These are phyloP conservation scores for Bungarus multicinctus DNA, from an alignment of 2,113 vertebrate species.

Conservation along the genomic window DNA sequence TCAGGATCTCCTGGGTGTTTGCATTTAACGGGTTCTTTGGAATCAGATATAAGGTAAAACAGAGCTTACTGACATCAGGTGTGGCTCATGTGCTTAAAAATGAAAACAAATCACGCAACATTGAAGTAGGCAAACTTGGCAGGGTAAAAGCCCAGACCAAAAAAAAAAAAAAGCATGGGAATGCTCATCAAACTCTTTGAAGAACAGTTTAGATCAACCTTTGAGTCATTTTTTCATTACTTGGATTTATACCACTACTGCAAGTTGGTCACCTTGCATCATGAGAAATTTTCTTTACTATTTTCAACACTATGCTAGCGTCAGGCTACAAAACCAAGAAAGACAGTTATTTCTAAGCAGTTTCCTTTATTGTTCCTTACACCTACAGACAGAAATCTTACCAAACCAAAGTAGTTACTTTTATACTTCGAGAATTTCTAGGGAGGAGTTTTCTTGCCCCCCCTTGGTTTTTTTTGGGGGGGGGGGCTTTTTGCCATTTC, in stretches of 20 bases:
- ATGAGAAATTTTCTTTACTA: not conserved
- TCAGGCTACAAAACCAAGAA: not conserved
- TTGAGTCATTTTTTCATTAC: not conserved
- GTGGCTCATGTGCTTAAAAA: constrained; percentile 15
- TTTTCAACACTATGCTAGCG: not conserved
- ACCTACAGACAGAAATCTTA: not conserved
- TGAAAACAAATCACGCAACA: constrained; percentile 17
- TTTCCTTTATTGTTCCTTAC: not conserved
- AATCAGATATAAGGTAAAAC: constrained; percentile 41
- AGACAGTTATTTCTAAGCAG: not conserved
- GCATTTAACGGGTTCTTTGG: constrained; percentile 87
- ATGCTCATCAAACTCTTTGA: not conserved
- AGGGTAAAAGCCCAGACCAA: not conserved
- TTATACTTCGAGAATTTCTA: not conserved
- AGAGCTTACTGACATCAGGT: constrained; percentile 7
- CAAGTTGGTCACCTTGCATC: not conserved
- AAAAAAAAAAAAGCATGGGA: not conserved
- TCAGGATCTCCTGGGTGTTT: constrained; percentile 78
- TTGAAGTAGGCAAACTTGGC: constrained; percentile 1
- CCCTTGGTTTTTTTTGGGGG: not conserved
- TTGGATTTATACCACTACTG: not conserved
- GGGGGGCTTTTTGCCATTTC: not conserved
- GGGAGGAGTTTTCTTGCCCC: not conserved
- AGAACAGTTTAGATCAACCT: not conserved
- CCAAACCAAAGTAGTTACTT: not conserved